phyloP scores from a whole-genome alignment of 2,797 vertebrate species.

The Brachyrhaphis roseni region DNA sequence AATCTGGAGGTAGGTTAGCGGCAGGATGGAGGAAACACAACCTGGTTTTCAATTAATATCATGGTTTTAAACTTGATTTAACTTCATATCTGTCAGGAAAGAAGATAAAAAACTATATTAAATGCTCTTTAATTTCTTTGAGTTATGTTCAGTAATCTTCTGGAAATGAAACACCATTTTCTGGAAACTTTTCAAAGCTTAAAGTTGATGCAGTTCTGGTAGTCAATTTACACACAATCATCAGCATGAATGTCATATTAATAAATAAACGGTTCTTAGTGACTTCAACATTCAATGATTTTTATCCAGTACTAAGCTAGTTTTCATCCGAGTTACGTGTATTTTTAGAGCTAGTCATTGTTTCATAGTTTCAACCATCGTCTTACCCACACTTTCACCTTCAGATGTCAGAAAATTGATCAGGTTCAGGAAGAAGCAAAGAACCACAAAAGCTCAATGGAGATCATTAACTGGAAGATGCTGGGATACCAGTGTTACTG shows the following conservation, averaged over 20 bases:
- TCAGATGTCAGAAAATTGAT: neutral
- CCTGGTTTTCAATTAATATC: neutral
- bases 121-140: neutral
- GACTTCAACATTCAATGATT: neutral
- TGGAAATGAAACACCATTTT: neutral
- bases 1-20: neutral
- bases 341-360: neutral
- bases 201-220: neutral
- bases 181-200: neutral
- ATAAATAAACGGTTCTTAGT: neutral
- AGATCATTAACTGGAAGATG: neutral
- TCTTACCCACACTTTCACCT: neutral
- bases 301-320: neutral
- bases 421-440: neutral
- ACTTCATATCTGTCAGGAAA: neutral
- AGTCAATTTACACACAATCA: neutral
- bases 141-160: neutral
- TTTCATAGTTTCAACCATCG: neutral
- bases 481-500: neutral
- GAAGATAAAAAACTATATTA: neutral
- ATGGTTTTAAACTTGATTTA: neutral
- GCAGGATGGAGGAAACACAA: neutral
- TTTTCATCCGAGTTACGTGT: neutral
- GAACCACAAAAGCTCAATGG: neutral
- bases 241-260: neutral